Base-by-base conservation (phyloP, 2,113 vertebrate genomes). In the Ascaphus truei region DNA sequence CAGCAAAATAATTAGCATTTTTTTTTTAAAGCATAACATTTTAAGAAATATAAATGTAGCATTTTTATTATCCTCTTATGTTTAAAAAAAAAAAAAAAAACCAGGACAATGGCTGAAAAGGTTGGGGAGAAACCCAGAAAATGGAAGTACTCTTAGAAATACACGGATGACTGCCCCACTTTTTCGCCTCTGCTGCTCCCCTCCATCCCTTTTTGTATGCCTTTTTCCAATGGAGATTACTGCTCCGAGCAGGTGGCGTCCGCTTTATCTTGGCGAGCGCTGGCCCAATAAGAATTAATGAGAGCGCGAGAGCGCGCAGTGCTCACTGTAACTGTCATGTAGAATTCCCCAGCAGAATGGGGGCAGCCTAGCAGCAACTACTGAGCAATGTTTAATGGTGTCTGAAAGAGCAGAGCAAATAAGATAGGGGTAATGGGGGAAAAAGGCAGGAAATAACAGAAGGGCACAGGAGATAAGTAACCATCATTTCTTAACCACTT, bases 391-490 rank as follows among this genome's bases (percentile, higher is more conserved):
- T 65, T n/a, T n/a, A 65, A 55, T 65, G 39, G 53, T 20, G 25
- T 41, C 39, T 37, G 47, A 51, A 27, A 36, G 45, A 7, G 26
- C 48, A 55, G 62, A 53, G 23, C 48, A 53, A 29, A 65, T 65
- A 65, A 65, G 62, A 64, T 64, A 37, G 30, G 52, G 48, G 31
- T 65, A 65, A 65, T 53, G 50, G n/a, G n/a, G n/a, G 62, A 65
- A 64, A 65, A 45, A 15, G 7, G 48, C 33, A 55, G 62, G 62
- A 65, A 53, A 65, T 65, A 39, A 33, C 62, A 65, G 62, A 65
- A 65, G 62, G 62, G 30, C 48, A 9, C 34, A 0, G n/a, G 33
- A 55, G 62, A 65, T 53, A 45, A 45, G 41, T 3, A 53, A 55
- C 50, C 20, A n/a, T 30, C 53, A 52, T 51, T 39, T 37, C 33